These are phyloP conservation scores for Cheumatopsyche charites DNA, from an alignment of 1,140 invertebrate genomes.

Conservation along the genomic window DNA sequence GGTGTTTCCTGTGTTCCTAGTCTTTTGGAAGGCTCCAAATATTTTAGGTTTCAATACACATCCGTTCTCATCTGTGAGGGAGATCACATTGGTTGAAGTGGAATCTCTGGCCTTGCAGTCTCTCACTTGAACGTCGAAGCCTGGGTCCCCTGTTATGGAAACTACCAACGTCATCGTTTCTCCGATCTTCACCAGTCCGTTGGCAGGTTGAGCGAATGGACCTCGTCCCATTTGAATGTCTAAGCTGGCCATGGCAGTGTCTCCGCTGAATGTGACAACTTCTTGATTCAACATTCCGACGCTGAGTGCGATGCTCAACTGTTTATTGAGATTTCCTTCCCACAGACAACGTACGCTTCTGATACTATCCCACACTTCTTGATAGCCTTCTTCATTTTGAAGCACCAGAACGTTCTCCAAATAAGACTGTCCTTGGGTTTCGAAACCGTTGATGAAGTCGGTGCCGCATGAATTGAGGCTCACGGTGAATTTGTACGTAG, in stretches of 20 bases:
- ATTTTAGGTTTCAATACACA: slow-evolving; percentile 83
- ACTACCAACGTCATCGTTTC: slow-evolving; percentile 84
- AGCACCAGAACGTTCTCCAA: slow-evolving; percentile 81
- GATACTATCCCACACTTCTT: slow-evolving; percentile 84
- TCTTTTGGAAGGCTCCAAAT: slow-evolving; percentile 82
- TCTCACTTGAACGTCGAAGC: slow-evolving; percentile 78
- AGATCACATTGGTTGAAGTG: slow-evolving; percentile 67
- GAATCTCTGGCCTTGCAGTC: slow-evolving; percentile 79
- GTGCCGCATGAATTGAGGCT: slow-evolving; percentile 80
- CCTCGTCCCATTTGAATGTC: slow-evolving; percentile 82
- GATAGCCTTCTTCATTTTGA: slow-evolving; percentile 80
- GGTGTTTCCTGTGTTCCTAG: slow-evolving; percentile 72
- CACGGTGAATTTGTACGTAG: slow-evolving; percentile 76
- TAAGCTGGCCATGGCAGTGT: slow-evolving; percentile 78
- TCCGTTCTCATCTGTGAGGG: slow-evolving; percentile 76
- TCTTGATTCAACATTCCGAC: slow-evolving; percentile 83
- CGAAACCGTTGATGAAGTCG: slow-evolving; percentile 79
- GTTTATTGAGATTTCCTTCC: slow-evolving; percentile 80
- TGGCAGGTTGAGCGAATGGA: slow-evolving; percentile 76
- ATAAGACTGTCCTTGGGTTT: slow-evolving; percentile 76
- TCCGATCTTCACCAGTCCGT: slow-evolving; percentile 82
- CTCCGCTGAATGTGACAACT: slow-evolving; percentile 81
- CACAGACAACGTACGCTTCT: slow-evolving; percentile 79
- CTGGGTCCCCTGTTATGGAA: slow-evolving; percentile 78
- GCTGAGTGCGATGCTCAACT: slow-evolving; percentile 73